phyloP scores from a whole-genome alignment of 2,888 invertebrate genomes.

The Itoplectis maculator region DNA sequence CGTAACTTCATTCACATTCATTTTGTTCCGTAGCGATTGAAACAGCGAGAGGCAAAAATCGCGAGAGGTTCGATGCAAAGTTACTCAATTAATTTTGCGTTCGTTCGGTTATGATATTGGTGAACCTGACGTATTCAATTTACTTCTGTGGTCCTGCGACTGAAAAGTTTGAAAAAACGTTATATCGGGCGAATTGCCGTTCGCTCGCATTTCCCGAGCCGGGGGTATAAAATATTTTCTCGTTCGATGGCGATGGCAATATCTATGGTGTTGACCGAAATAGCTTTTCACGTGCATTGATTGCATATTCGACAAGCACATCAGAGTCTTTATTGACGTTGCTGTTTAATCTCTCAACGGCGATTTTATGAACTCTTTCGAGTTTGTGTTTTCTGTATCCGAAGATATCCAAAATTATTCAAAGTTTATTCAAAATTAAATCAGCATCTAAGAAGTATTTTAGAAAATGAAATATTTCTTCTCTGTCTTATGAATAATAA shows the following conservation, averaged over 20 bases:
- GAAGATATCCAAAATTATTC: neutral
- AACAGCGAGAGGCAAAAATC: slow-evolving; percentile 35
- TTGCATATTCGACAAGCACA: neutral
- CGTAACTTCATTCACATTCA: slow-evolving; percentile 33
- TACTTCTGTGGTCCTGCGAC: slow-evolving; percentile 33
- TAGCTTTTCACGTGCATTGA: slow-evolving; percentile 3
- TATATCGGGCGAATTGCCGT: slow-evolving; percentile 7
- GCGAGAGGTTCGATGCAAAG: slow-evolving; percentile 52
- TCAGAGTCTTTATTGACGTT: neutral
- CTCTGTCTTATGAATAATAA: too few relatives aligned
- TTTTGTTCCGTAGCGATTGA: slow-evolving; percentile 52
- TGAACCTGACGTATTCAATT: slow-evolving; percentile 63
- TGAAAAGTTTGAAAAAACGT: slow-evolving; percentile 49
- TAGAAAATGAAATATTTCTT: neutral
- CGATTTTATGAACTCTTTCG: neutral
- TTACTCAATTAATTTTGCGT: slow-evolving; percentile 70
- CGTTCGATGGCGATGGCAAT: neutral
- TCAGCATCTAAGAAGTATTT: neutral
- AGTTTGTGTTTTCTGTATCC: neutral
- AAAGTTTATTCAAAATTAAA: neutral
- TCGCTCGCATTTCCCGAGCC: neutral
- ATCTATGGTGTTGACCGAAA: neutral
- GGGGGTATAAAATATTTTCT: slow-evolving; percentile 23
- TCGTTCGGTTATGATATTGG: slow-evolving; percentile 65
- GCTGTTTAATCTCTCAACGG: neutral